Percentiles rank a stretch among this genome's conserved stretches.
phyloP scores from a whole-genome alignment of 1,140 invertebrate species.

The Pinna nobilis region DNA sequence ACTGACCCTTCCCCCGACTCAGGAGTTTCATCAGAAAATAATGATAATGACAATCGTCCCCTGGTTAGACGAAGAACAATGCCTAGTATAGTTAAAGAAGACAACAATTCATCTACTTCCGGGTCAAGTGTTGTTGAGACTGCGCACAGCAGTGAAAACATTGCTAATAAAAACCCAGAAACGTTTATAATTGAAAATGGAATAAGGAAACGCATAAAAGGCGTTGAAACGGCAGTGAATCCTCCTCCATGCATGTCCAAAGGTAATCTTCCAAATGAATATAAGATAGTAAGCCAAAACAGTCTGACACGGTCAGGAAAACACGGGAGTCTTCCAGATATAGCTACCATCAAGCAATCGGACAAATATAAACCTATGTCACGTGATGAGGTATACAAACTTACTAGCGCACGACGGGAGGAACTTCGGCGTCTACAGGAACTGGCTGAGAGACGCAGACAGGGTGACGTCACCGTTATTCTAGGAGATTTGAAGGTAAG shows the following conservation, averaged over 20 bases:
- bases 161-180: slow-evolving; percentile 66
- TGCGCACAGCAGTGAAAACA: slow-evolving; percentile 69
- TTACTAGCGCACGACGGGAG: slow-evolving; percentile 94
- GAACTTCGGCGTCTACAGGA: slow-evolving; percentile 93
- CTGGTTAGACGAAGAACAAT: slow-evolving; percentile 68
- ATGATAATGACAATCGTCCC: slow-evolving; percentile 63
- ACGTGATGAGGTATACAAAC: slow-evolving; percentile 93
- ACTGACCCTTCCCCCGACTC: slow-evolving; percentile 74
- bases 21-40: slow-evolving; percentile 72
- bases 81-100: slow-evolving; percentile 68
- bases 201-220: slow-evolving; percentile 72
- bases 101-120: slow-evolving; percentile 36
- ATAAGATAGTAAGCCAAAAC: slow-evolving; percentile 90
- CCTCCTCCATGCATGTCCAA: slow-evolving; percentile 54
- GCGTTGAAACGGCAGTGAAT: slow-evolving; percentile 54
- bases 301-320: slow-evolving; percentile 41
- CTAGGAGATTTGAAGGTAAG: slow-evolving; percentile 88
- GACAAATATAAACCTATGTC: slow-evolving; percentile 85
- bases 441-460: slow-evolving; percentile 83
- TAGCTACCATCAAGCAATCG: slow-evolving; percentile 77
- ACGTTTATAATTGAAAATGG: slow-evolving; percentile 75
- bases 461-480: slow-evolving; percentile 71
- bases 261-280: slow-evolving; percentile 69
- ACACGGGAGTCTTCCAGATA: slow-evolving; percentile 88
- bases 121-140: slow-evolving; percentile 57